A percentile compares a stretch with the other conserved stretches of the same genome.
These are phyloP conservation scores for Pyrgilauda ruficollis DNA, from an alignment of 2,113 vertebrate genomes.

Conservation along the genomic window DNA sequence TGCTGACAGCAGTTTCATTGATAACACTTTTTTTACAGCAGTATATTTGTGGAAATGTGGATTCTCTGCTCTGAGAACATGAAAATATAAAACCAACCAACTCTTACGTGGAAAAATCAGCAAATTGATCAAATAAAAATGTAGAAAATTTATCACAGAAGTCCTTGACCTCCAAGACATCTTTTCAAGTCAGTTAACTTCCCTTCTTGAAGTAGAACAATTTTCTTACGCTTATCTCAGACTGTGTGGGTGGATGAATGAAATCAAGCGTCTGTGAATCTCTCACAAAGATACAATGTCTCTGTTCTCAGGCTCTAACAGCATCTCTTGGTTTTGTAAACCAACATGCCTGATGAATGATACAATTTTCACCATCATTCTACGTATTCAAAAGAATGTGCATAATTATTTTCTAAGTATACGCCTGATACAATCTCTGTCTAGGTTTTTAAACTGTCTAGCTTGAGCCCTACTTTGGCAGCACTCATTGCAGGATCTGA, in stretches of 20 bases:
- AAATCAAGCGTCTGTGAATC: conserved; percentile 12
- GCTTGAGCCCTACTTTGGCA: background rate
- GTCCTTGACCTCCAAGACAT: conserved; percentile 19
- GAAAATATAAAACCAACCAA: background rate
- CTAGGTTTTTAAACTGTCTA: conserved; percentile 7
- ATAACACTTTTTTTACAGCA: background rate
- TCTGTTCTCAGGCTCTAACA: conserved; percentile 18
- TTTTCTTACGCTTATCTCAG: conserved; percentile 18
- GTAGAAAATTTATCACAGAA: background rate
- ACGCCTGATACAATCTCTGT: background rate
- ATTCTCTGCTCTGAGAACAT: background rate
- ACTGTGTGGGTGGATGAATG: conserved; percentile 32
- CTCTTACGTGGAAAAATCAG: background rate
- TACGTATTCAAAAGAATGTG: conserved; percentile 37
- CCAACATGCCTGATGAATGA: conserved; percentile 14
- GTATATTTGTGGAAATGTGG: background rate
- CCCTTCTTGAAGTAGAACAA: background rate
- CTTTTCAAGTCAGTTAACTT: conserved; percentile 27
- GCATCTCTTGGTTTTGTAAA: background rate
- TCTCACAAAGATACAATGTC: background rate
- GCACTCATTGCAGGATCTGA: background rate
- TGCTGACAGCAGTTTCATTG: background rate
- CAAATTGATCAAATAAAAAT: conserved; percentile 13
- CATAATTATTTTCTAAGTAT: conserved; percentile 50
- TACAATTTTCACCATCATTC: background rate